A percentile compares a stretch with the other conserved stretches of the same genome.
phyloP scores from a whole-genome alignment of 1,140 invertebrate genomes.

The Parasteatoda tepidariorum region DNA sequence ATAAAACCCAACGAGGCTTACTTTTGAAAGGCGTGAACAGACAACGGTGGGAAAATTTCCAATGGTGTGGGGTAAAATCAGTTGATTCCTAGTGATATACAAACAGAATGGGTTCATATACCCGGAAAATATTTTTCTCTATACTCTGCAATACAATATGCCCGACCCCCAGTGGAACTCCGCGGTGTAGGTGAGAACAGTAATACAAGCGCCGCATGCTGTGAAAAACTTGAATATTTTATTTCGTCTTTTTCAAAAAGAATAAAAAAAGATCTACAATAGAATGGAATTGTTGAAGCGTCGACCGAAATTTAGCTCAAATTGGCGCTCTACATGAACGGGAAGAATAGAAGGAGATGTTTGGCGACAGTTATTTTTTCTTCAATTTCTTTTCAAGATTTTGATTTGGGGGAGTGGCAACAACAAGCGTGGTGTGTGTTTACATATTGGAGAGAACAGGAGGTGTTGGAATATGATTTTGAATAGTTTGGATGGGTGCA shows the following conservation, averaged over 20 bases:
- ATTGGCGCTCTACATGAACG: slow-evolving; percentile 36
- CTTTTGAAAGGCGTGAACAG: slow-evolving; percentile 15
- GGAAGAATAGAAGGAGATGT: slow-evolving; percentile 5
- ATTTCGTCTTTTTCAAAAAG: neutral
- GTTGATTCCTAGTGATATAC: neutral
- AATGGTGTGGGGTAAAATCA: slow-evolving; percentile 5
- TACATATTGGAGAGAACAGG: neutral
- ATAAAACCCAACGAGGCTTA: slow-evolving; percentile 26
- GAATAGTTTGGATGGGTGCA: neutral
- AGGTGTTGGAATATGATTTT: neutral
- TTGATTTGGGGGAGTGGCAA: slow-evolving; percentile 10
- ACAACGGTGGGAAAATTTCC: neutral
- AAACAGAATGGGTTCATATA: slow-evolving; percentile 14
- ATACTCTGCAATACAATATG: neutral
- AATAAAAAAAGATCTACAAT: neutral
- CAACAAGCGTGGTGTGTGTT: slow-evolving; percentile 11
- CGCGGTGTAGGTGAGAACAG: slow-evolving; percentile 19
- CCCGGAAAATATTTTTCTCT: slow-evolving; percentile 35
- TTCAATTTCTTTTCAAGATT: slow-evolving; percentile 4
- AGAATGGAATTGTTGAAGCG: neutral
- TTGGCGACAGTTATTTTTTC: slow-evolving; percentile 31
- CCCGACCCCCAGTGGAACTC: neutral
- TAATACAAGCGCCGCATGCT: slow-evolving; percentile 4
- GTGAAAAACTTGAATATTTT: slow-evolving; percentile 41
- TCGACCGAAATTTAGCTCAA: slow-evolving; percentile 38